Evolutionary conservation across 2,888 invertebrate genomes (phyloP).

Genomic region (Mactromeris polynyma): DNA sequence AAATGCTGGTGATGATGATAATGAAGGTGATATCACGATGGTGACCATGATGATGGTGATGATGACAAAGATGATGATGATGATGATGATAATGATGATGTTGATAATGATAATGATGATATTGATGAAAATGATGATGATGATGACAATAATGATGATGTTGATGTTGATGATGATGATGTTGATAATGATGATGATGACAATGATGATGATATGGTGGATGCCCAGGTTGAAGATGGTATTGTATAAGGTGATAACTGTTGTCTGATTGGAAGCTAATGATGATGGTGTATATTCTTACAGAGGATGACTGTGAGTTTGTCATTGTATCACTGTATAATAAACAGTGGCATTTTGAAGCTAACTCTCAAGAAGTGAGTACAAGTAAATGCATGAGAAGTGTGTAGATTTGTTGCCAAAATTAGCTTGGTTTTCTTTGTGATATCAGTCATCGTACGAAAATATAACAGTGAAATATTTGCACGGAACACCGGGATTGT

Average conservation of each 20-base stretch:
- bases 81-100: slow-evolving; percentile 27
- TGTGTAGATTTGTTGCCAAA: background rate
- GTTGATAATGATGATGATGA: background rate
- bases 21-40: background rate
- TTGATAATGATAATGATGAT: slow-evolving; percentile 7
- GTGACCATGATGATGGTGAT: background rate
- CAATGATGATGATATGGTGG: slow-evolving; percentile 5
- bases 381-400: slow-evolving; percentile 3
- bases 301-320: slow-evolving; percentile 91
- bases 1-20: background rate
- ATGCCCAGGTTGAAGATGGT: background rate
- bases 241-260: background rate
- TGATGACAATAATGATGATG: slow-evolving; percentile 20
- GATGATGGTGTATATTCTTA: slow-evolving; percentile 46
- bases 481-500: background rate
- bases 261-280: background rate
- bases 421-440: background rate
- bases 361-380: slow-evolving; percentile 91
- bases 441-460: background rate
- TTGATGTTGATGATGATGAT: slow-evolving; percentile 21
- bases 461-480: background rate
- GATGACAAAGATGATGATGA: background rate
- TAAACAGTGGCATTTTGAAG: slow-evolving; percentile 99
- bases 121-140: background rate
- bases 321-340: slow-evolving; percentile 98